A percentile compares a stretch with the other conserved stretches of the same genome.
phyloP scores from a whole-genome alignment of 2,888 invertebrate species.

The Nysson spinosus region DNA sequence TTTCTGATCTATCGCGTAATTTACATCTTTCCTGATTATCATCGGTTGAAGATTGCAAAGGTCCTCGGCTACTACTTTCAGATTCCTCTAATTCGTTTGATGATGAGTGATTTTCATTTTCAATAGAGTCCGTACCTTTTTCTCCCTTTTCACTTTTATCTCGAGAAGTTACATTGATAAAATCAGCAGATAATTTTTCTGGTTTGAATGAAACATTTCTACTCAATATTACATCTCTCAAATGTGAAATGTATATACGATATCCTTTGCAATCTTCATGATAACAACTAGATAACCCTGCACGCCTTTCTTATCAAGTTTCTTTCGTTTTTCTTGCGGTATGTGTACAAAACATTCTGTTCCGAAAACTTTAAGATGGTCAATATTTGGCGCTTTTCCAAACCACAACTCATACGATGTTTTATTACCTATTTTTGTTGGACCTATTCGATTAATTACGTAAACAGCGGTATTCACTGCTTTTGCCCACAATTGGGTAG shows the following conservation, averaged over 20 bases:
- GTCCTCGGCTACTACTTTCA: too few species aligned
- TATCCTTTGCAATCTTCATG: constrained; percentile 1
- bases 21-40: too few species aligned
- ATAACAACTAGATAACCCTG: constrained; percentile 9
- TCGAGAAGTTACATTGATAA: not conserved
- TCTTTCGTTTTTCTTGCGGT: constrained; percentile 6
- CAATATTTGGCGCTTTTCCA: constrained; percentile 8
- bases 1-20: too few species aligned
- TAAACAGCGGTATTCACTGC: constrained; percentile 35
- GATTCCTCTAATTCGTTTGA: too few species aligned
- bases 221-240: not conserved
- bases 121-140: too few species aligned
- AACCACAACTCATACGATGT: constrained; percentile 42
- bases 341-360: constrained; percentile 35
- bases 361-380: constrained; percentile 41
- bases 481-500: constrained; percentile 39
- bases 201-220: not conserved
- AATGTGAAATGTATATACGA: not conserved
- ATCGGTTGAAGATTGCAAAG: too few species aligned
- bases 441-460: constrained; percentile 39
- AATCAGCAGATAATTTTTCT: not conserved
- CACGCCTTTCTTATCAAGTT: constrained; percentile 6
- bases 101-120: too few species aligned
- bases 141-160: not conserved
- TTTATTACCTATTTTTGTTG: constrained; percentile 19